Evolutionary conservation across 2,113 vertebrate species (phyloP).

Genomic region (Hemiscyllium ocellatum): DNA sequence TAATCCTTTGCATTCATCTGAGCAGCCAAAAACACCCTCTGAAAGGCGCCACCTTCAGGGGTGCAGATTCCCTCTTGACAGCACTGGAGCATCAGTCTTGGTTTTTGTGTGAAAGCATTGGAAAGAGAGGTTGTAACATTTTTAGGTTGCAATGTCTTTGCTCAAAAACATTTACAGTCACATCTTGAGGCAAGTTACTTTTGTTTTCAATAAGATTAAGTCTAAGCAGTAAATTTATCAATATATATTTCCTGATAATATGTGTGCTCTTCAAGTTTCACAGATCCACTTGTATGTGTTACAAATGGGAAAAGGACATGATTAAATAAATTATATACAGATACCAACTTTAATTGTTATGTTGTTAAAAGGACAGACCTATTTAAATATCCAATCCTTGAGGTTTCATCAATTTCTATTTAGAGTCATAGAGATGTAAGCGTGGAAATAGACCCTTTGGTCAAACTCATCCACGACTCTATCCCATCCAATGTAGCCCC

Average conservation of each 20-base stretch:
- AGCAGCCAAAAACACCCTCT: too few species aligned
- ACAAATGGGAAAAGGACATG: background rate
- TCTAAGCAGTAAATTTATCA: background rate
- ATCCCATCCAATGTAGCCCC: too few species aligned
- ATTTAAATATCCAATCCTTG: background rate
- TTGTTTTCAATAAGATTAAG: background rate
- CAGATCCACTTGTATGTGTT: too few species aligned
- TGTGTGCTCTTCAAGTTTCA: background rate
- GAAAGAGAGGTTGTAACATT: background rate
- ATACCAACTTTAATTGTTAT: background rate
- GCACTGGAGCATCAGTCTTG: too few species aligned
- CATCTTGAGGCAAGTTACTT: background rate
- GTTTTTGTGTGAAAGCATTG: too few species aligned
- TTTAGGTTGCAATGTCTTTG: background rate
- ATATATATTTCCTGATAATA: background rate
- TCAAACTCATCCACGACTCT: too few species aligned
- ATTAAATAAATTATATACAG: background rate
- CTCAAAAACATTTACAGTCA: background rate
- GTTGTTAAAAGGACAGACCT: background rate
- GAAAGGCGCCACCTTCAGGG: too few species aligned
- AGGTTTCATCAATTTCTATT: too few species aligned
- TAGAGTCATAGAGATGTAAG: too few species aligned
- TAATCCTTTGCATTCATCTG: too few species aligned
- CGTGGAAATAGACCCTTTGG: too few species aligned
- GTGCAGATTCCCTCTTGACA: too few species aligned